Conservation (phyloP, 1,140 invertebrate species). For the Linepithema humile region DNA sequence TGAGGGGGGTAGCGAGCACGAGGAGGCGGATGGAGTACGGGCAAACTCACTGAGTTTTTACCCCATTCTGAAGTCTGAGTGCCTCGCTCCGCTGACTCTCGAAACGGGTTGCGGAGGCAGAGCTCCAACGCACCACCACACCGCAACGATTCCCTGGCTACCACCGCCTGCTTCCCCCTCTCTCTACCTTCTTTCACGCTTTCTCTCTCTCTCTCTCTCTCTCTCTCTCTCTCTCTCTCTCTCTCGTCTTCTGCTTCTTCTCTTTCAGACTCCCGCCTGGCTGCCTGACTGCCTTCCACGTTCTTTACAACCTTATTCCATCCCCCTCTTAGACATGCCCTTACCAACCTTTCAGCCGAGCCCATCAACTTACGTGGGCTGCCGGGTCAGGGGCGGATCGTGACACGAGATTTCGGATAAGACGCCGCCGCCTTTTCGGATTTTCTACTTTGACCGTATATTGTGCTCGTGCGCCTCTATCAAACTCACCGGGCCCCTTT, state of each 20-base stretch:
- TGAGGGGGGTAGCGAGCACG: not conserved
- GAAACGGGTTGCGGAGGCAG: slow-evolving; percentile 78
- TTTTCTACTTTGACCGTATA: slow-evolving; percentile 43
- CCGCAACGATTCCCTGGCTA: slow-evolving; percentile 48
- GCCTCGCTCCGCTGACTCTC: slow-evolving; percentile 80
- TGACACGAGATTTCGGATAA: slow-evolving; percentile 70
- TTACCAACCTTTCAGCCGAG: slow-evolving; percentile 69
- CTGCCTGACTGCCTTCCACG: slow-evolving; percentile 49
- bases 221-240: not conserved
- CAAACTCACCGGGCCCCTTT: not conserved
- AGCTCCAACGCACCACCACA: slow-evolving; percentile 63
- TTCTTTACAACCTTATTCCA: slow-evolving; percentile 51
- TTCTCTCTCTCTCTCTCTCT: not conserved
- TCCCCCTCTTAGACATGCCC: slow-evolving; percentile 44
- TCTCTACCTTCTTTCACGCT: not conserved
- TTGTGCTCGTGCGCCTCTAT: not conserved
- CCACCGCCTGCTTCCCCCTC: slow-evolving; percentile 40
- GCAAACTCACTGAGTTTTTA: slow-evolving; percentile 81
- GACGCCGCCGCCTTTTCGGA: slow-evolving; percentile 57
- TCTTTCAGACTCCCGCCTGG: slow-evolving; percentile 37
- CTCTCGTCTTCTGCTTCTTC: not conserved
- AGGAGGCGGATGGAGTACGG: slow-evolving; percentile 53
- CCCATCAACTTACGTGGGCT: slow-evolving; percentile 69
- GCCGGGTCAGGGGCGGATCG: slow-evolving; percentile 63
- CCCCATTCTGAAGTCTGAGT: slow-evolving; percentile 81